Conservation (phyloP, 92 coral and sea anemone genomes). For the Parazoanthus swiftii region DNA sequence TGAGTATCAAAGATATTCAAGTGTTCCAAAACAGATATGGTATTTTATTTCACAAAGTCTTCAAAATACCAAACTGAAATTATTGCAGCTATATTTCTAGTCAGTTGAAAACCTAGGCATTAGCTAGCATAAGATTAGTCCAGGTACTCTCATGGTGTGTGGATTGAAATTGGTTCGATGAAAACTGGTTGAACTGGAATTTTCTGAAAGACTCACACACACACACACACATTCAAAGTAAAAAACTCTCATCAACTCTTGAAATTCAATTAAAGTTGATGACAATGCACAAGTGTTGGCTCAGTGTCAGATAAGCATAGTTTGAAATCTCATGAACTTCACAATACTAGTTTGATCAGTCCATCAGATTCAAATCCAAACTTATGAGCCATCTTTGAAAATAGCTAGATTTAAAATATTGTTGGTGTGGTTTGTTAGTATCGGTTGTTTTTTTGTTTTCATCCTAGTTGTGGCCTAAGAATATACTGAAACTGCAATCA, state of each 20-base stretch:
- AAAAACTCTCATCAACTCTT: no score
- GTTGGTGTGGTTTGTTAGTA: background rate
- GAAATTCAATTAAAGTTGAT: no score
- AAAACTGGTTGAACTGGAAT: background rate
- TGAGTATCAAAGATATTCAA: constrained; percentile 35
- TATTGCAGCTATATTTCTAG: background rate
- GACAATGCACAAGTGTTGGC: no score
- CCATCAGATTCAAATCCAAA: background rate
- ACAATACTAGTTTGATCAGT: background rate
- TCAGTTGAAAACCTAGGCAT: background rate
- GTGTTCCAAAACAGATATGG: constrained; percentile 5
- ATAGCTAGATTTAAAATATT: background rate
- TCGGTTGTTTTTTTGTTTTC: background rate
- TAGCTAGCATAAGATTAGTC: background rate
- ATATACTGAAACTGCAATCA: constrained; percentile 20
- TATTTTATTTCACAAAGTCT: background rate
- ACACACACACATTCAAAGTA: background rate
- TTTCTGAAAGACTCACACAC: background rate
- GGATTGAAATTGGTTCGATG: background rate
- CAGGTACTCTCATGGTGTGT: background rate
- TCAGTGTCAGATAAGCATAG: no score
- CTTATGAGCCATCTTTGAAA: background rate
- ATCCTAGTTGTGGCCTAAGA: background rate
- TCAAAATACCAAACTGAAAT: background rate
- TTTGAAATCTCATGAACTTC: background rate